A percentile compares a stretch with the other conserved stretches of the same genome.
These are phyloP conservation scores for Phallusia fumigata DNA, from an alignment of 23 tunicate species.

Conservation along the genomic window DNA sequence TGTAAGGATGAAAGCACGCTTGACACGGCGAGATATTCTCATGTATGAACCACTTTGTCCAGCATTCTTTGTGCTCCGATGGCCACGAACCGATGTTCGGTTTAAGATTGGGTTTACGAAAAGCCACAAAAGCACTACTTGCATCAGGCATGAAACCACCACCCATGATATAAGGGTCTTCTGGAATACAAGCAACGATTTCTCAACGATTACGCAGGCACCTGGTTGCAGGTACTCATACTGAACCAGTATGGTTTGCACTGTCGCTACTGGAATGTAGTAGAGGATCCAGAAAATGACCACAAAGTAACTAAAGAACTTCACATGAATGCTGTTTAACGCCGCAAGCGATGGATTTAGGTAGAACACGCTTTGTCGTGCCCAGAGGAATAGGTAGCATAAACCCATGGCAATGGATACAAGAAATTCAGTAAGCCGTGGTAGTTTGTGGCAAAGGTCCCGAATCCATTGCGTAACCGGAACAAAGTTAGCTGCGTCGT, in stretches of 20 bases:
- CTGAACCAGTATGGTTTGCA: conserved; percentile 10
- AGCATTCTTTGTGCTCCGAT: neutral
- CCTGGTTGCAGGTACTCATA: conserved; percentile 25
- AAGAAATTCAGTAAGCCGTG: conserved; percentile 13
- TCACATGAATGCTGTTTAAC: conserved; percentile 31
- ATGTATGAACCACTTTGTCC: neutral
- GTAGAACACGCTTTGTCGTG: conserved; percentile 65
- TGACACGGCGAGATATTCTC: conserved; percentile 35
- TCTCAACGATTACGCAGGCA: conserved; percentile 22
- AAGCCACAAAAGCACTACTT: conserved; percentile 44
- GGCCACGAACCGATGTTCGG: conserved; percentile 22
- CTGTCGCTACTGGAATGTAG: conserved; percentile 11
- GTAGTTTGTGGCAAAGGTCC: conserved; percentile 20
- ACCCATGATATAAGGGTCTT: conserved; percentile 31
- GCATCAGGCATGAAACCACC: conserved; percentile 43
- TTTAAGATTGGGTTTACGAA: conserved; percentile 56
- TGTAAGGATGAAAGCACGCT: conserved; percentile 48
- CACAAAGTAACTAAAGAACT: conserved; percentile 24
- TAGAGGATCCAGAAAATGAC: conserved; percentile 41
- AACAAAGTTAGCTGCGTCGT: conserved; percentile 2
- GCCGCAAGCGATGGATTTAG: conserved; percentile 42
- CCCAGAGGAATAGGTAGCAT: conserved; percentile 61
- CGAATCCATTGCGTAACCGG: neutral
- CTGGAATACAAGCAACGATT: neutral
- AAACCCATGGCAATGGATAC: conserved; percentile 31